These are phyloP conservation scores for Eristalis arbustorum DNA, from an alignment of 2,888 invertebrate genomes.

Conservation along the genomic window DNA sequence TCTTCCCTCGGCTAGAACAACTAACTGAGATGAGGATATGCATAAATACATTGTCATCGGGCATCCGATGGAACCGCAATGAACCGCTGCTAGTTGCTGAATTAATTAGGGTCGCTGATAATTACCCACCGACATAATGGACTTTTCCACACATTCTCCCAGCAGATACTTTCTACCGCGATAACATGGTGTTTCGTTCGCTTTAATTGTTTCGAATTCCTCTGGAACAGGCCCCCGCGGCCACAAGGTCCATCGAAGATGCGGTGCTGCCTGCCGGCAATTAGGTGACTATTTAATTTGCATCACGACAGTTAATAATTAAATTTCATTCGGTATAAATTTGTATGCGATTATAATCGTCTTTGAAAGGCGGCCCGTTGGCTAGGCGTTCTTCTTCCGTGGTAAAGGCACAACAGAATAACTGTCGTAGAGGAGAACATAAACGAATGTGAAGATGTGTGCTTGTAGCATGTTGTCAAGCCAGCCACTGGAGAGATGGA, in stretches of 20 bases:
- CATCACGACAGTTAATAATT: conserved; percentile 57
- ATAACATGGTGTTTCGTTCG: conserved; percentile 45
- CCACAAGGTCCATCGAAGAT: not conserved
- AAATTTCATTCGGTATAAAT: conserved; percentile 63
- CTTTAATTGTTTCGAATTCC: conserved; percentile 51
- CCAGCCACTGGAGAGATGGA: conserved; percentile 17
- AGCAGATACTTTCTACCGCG: conserved; percentile 54
- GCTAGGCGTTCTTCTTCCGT: not conserved
- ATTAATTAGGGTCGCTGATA: conserved; percentile 48
- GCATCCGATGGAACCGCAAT: not conserved
- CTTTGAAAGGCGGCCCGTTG: not conserved
- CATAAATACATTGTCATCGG: not conserved
- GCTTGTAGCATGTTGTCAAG: not conserved
- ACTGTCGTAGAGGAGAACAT: not conserved
- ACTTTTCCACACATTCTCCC: conserved; percentile 51
- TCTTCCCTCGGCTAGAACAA: not conserved
- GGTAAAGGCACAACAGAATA: no score
- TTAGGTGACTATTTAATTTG: conserved; percentile 65
- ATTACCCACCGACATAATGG: conserved; percentile 62
- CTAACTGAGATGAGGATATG: not conserved
- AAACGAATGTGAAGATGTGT: not conserved
- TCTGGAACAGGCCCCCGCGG: conserved; percentile 23
- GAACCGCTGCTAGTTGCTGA: conserved; percentile 27
- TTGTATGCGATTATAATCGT: conserved; percentile 42
- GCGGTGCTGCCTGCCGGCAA: conserved; percentile 8